Evolutionary conservation across 2,797 vertebrate species (phyloP).

Genomic region (Eleutherodactylus coqui): DNA sequence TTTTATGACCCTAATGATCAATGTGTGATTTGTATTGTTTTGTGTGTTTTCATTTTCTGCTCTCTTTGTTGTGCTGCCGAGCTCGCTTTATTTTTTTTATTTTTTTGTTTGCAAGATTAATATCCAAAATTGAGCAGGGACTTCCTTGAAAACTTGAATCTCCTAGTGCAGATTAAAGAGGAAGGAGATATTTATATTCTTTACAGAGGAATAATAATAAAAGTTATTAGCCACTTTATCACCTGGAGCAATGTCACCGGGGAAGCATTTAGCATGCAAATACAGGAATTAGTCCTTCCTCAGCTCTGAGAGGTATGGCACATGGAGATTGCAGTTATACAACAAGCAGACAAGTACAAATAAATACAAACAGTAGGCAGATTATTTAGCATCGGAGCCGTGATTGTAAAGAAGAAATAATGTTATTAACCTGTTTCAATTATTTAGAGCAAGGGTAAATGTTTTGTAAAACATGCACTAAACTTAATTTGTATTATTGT

Average conservation of each 20-base stretch:
- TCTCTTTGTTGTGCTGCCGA: slow-evolving; percentile 36
- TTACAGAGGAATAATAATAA: slow-evolving; percentile 67
- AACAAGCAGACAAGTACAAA: slow-evolving; percentile 54
- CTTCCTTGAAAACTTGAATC: slow-evolving; percentile 65
- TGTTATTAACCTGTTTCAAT: slow-evolving; percentile 7
- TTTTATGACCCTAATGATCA: slow-evolving; percentile 66
- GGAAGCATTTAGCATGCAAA: slow-evolving; percentile 67
- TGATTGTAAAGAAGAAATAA: slow-evolving; percentile 14
- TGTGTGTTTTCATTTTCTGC: slow-evolving; percentile 50
- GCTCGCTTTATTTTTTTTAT: slow-evolving; percentile 40
- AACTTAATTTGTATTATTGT: neutral
- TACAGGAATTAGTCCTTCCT: slow-evolving; percentile 54
- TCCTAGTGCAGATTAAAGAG: slow-evolving; percentile 64
- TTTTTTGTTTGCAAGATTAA: slow-evolving; percentile 67
- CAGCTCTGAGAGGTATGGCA: slow-evolving; percentile 63
- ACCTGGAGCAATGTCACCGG: slow-evolving; percentile 66
- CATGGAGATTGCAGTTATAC: slow-evolving; percentile 61
- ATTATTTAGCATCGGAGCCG: slow-evolving; percentile 54
- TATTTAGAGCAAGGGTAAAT: slow-evolving; percentile 7
- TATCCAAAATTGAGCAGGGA: slow-evolving; percentile 65
- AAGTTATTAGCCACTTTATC: slow-evolving; percentile 70
- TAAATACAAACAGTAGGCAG: slow-evolving; percentile 43
- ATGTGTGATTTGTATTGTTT: slow-evolving; percentile 63
- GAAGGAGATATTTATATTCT: slow-evolving; percentile 67
- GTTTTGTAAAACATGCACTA: slow-evolving; percentile 11